phyloP scores from a whole-genome alignment of 2,888 invertebrate species.

The Parthenolecanium corni region DNA sequence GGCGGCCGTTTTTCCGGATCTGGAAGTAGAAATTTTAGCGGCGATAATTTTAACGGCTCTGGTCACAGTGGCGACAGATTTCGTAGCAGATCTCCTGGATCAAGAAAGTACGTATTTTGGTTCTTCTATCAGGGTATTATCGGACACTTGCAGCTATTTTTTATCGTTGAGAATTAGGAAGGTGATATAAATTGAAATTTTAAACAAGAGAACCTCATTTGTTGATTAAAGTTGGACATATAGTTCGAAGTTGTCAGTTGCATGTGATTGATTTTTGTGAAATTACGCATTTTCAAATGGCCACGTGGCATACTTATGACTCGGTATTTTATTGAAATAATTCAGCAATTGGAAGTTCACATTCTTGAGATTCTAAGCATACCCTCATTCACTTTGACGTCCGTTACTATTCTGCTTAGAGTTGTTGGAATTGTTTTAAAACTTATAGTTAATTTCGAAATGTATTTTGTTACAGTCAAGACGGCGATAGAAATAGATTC shows the following conservation, averaged over 20 bases:
- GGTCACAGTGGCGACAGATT: constrained; percentile 21
- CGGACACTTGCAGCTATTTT: too few relatives aligned
- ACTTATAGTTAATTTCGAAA: neutral
- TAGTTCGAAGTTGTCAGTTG: too few relatives aligned
- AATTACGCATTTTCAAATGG: too few relatives aligned
- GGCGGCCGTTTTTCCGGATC: constrained; percentile 7
- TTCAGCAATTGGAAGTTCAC: neutral
- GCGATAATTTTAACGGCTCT: constrained; percentile 6
- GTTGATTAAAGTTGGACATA: too few relatives aligned
- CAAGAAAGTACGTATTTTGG: constrained; percentile 28
- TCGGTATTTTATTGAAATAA: too few relatives aligned
- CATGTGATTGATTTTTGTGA: too few relatives aligned
- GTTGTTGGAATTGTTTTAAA: neutral
- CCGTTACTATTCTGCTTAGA: neutral
- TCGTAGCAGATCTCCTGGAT: constrained; percentile 29
- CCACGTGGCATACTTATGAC: too few relatives aligned
- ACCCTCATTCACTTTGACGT: neutral
- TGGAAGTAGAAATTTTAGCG: constrained; percentile 7
- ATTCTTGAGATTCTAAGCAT: neutral
- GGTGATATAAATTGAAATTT: neutral
- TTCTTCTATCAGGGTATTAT: neutral
- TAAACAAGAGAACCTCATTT: neutral
- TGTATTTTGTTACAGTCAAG: neutral
- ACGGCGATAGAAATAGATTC: neutral
- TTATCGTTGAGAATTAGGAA: neutral